phyloP scores from a whole-genome alignment of 2,888 invertebrate genomes.

The Leucophenga montana region DNA sequence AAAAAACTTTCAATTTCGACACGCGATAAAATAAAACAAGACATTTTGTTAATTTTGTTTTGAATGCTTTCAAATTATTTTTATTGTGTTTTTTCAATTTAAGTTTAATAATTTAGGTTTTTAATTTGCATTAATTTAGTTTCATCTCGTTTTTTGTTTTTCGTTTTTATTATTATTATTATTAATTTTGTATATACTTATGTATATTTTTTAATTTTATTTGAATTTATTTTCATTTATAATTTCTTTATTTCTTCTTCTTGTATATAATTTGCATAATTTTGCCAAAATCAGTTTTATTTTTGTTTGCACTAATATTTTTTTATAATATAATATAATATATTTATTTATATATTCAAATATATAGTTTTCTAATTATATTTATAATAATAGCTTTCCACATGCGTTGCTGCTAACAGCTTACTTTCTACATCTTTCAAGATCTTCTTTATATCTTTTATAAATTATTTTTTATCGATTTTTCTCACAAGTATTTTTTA shows the following conservation, averaged over 20 bases:
- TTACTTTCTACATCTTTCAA: too few species aligned
- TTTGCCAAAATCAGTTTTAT: constrained; percentile 69
- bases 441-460: constrained; percentile 2
- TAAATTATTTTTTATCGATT: constrained; percentile 32
- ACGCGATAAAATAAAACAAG: constrained; percentile 58
- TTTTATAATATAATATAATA: constrained; percentile 53
- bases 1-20: neutral
- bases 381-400: constrained; percentile 15
- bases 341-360: neutral
- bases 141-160: neutral
- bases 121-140: constrained; percentile 18
- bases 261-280: constrained; percentile 64
- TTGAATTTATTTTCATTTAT: constrained; percentile 52
- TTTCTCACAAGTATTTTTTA: constrained; percentile 60
- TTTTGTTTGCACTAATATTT: constrained; percentile 54
- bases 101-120: constrained; percentile 39
- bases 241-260: constrained; percentile 37
- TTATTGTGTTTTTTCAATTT: constrained; percentile 51
- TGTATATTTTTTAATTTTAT: constrained; percentile 25
- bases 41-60: constrained; percentile 45
- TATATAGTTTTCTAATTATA: neutral
- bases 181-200: constrained; percentile 33
- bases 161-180: constrained; percentile 44
- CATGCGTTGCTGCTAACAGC: neutral
- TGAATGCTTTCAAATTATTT: constrained; percentile 55